Evolutionary conservation across 1,140 invertebrate genomes (phyloP).

Genomic region (Leptopilina clavipes): DNA sequence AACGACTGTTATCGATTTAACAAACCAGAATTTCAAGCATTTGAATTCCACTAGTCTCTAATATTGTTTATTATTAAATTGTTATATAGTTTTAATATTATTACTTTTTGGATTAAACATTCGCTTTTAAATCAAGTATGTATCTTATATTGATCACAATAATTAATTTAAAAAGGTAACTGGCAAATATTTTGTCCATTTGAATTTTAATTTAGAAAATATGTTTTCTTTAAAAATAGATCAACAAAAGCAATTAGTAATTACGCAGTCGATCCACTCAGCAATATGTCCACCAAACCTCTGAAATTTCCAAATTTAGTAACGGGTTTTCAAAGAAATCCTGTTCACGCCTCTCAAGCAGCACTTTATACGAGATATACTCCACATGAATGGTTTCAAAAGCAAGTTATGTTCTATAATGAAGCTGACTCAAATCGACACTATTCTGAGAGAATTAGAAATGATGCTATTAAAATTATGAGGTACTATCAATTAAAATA

Average conservation of each 20-base stretch:
- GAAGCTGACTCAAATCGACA: slow-evolving; percentile 90
- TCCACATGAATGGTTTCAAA: slow-evolving; percentile 92
- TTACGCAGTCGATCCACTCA: slow-evolving; percentile 57
- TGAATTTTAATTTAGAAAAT: slow-evolving; percentile 29
- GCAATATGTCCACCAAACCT: slow-evolving; percentile 81
- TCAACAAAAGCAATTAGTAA: slow-evolving; percentile 58
- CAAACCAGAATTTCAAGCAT: slow-evolving; percentile 23
- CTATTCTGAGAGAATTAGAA: slow-evolving; percentile 87
- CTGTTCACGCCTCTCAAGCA: slow-evolving; percentile 83
- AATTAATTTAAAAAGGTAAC: too few relatives aligned
- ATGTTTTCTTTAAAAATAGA: slow-evolving; percentile 48
- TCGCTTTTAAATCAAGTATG: too few relatives aligned
- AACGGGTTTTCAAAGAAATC: slow-evolving; percentile 85
- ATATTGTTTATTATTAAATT: slow-evolving; percentile 6
- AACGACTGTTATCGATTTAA: slow-evolving; percentile 33
- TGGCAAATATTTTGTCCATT: slow-evolving; percentile 8
- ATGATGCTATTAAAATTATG: slow-evolving; percentile 84
- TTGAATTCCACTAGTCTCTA: neutral
- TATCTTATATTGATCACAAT: too few relatives aligned
- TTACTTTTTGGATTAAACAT: too few relatives aligned
- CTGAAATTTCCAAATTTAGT: slow-evolving; percentile 88
- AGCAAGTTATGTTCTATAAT: slow-evolving; percentile 88
- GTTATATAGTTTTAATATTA: neutral
- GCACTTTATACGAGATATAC: slow-evolving; percentile 90
- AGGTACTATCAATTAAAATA: slow-evolving; percentile 54